Evolutionary conservation across 2,113 vertebrate genomes (phyloP).

Genomic region (Sapayoa aenigma): DNA sequence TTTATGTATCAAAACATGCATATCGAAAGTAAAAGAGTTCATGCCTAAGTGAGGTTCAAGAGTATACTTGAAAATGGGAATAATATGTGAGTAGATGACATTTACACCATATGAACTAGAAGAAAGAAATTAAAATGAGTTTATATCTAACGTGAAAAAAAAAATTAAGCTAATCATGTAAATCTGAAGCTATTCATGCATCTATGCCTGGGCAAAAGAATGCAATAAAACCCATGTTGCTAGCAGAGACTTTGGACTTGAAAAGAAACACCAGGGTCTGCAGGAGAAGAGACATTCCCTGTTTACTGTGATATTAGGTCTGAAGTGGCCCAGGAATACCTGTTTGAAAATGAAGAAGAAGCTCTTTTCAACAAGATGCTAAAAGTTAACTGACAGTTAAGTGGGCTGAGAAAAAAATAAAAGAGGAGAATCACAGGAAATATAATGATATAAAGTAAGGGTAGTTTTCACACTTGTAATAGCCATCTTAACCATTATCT

Average conservation of each 20-base stretch:
- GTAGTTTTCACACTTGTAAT: not conserved
- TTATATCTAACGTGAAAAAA: not conserved
- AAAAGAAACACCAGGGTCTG: not conserved
- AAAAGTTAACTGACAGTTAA: not conserved
- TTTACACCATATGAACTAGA: not conserved
- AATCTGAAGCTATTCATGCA: not conserved
- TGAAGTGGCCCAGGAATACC: not conserved
- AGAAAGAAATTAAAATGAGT: slow-evolving; percentile 13
- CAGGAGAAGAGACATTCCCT: not conserved
- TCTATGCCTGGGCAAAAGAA: not conserved
- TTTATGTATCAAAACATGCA: not conserved
- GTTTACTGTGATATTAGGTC: not conserved
- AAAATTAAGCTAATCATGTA: not conserved
- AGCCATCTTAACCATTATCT: not conserved
- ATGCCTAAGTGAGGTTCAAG: not conserved
- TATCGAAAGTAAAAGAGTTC: not conserved
- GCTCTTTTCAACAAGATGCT: not conserved
- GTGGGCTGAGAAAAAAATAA: not conserved
- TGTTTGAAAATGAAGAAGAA: not conserved
- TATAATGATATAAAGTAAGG: not conserved
- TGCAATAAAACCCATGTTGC: not conserved
- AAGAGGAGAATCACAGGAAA: not conserved
- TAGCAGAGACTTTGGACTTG: not conserved
- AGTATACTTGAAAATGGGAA: not conserved
- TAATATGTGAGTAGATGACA: not conserved